These are phyloP conservation scores for Leucophenga maculata DNA, from an alignment of 2,888 invertebrate species.

Conservation along the genomic window DNA sequence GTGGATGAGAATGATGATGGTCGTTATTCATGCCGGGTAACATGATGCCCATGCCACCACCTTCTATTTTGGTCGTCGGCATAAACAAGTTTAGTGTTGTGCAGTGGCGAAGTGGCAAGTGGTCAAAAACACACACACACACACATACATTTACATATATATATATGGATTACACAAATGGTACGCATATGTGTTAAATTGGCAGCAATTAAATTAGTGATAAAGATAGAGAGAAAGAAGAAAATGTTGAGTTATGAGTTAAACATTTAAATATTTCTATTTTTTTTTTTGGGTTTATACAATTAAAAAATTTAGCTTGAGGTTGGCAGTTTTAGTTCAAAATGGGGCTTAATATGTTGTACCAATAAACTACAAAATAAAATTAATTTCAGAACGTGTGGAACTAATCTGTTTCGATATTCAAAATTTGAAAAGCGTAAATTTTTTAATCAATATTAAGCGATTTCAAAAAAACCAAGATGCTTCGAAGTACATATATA, in stretches of 20 bases:
- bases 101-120: neutral
- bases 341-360: too few species aligned
- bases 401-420: too few species aligned
- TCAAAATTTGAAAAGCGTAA: too few species aligned
- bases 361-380: too few species aligned
- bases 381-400: too few species aligned
- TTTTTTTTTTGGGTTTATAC: too few species aligned
- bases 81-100: constrained; percentile 21
- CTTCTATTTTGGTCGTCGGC: neutral
- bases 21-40: constrained; percentile 60
- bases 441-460: too few species aligned
- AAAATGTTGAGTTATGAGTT: constrained; percentile 27
- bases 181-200: neutral
- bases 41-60: constrained; percentile 52
- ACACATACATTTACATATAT: neutral
- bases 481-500: too few species aligned
- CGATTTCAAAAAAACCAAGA: too few species aligned
- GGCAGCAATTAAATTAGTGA: neutral
- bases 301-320: too few species aligned
- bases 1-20: constrained; percentile 45
- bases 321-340: too few species aligned
- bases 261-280: neutral
- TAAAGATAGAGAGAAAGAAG: constrained; percentile 21
- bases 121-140: neutral
- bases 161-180: constrained; percentile 6